Evolutionary conservation across 1,140 invertebrate genomes (phyloP).

Genomic region (Zophobas atratus): DNA sequence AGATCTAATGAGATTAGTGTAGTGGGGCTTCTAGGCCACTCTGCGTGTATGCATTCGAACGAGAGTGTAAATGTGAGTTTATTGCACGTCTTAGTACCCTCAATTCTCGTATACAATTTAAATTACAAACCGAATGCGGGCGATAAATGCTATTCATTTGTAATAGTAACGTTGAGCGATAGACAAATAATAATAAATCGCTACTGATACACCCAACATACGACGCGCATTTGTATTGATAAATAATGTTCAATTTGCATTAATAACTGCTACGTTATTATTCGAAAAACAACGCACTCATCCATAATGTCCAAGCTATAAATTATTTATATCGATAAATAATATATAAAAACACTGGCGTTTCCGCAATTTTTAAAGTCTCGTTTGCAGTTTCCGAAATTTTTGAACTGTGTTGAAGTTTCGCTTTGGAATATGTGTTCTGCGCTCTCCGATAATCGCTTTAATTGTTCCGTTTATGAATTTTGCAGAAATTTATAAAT

Average conservation of each 20-base stretch:
- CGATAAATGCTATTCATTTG: slow-evolving; percentile 25
- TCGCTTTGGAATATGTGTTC: too few species aligned
- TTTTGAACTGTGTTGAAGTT: background rate
- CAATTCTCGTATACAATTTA: too few species aligned
- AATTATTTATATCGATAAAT: slow-evolving; percentile 44
- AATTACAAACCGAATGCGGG: background rate
- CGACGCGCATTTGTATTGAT: slow-evolving; percentile 36
- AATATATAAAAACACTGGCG: slow-evolving; percentile 22
- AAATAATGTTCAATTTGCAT: slow-evolving; percentile 43
- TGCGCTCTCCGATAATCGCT: too few species aligned
- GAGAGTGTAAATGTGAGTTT: too few species aligned
- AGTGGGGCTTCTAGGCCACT: too few species aligned
- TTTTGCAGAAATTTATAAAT: too few species aligned
- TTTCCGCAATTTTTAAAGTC: slow-evolving; percentile 16
- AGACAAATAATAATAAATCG: slow-evolving; percentile 43
- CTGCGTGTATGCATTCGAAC: too few species aligned
- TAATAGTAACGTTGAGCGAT: slow-evolving; percentile 20
- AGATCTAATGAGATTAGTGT: too few species aligned
- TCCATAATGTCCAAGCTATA: slow-evolving; percentile 26
- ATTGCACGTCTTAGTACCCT: too few species aligned
- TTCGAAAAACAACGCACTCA: slow-evolving; percentile 37
- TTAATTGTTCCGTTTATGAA: too few species aligned
- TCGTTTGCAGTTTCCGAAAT: slow-evolving; percentile 8
- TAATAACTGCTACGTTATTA: slow-evolving; percentile 40
- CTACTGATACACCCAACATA: slow-evolving; percentile 33